Percentiles rank a stretch among this genome's conserved stretches.
Conservation (phyloP, 1,140 invertebrate genomes). For the Carposina sasakii region DNA sequence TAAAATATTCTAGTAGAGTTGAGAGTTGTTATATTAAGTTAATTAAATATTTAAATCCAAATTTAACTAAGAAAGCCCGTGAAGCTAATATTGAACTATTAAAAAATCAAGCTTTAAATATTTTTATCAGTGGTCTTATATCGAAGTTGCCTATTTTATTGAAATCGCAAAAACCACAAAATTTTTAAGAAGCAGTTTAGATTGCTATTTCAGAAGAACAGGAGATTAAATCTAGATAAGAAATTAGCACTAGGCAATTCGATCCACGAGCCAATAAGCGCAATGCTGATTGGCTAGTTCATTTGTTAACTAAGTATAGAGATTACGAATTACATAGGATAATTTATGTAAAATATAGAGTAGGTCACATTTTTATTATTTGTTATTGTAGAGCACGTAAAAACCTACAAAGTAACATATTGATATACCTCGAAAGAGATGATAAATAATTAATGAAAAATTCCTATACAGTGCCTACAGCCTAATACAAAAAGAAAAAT, state of each 20-base stretch:
- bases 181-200: conserved; percentile 22
- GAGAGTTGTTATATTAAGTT: conserved; percentile 31
- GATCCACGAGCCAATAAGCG: background rate
- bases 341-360: too few relatives aligned
- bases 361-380: too few relatives aligned
- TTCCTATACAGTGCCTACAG: too few relatives aligned
- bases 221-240: conserved; percentile 23
- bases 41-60: conserved; percentile 25
- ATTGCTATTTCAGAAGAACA: conserved; percentile 24
- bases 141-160: conserved; percentile 2
- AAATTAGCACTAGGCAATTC: conserved; percentile 16
- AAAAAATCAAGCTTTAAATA: conserved; percentile 26
- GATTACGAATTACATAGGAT: too few relatives aligned
- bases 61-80: conserved; percentile 16
- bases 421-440: too few relatives aligned
- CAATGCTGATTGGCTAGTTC: too few relatives aligned
- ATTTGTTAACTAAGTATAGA: too few relatives aligned
- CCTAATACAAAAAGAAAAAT: too few relatives aligned
- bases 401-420: too few relatives aligned
- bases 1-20: conserved; percentile 23
- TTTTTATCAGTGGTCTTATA: conserved; percentile 27
- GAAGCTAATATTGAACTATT: conserved; percentile 23
- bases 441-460: too few relatives aligned
- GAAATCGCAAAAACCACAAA: conserved; percentile 22
- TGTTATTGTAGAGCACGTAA: too few relatives aligned